Evolutionary conservation across 2,113 vertebrate genomes (phyloP).

Genomic region (Salvelinus alpinus): DNA sequence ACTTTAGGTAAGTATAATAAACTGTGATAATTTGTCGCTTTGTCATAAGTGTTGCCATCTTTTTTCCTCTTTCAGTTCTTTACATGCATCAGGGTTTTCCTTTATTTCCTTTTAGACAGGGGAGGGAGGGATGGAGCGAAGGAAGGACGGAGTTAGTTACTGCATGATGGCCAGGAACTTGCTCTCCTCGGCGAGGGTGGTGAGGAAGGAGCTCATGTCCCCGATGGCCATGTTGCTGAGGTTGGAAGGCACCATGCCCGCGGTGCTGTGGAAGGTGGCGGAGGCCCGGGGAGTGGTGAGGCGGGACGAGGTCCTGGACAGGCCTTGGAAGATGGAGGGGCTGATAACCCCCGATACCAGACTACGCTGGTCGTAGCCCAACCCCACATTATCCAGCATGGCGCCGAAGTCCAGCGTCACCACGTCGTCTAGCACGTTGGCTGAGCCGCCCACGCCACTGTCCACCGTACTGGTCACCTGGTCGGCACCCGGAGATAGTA

Average conservation of each 20-base stretch:
- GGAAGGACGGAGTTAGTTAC: slow-evolving; percentile 66
- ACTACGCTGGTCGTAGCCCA: slow-evolving; percentile 84
- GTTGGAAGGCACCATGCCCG: slow-evolving; percentile 72
- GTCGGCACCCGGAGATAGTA: slow-evolving; percentile 86
- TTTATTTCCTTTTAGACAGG: neutral
- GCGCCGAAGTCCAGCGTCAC: slow-evolving; percentile 86
- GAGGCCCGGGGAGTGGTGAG: slow-evolving; percentile 87
- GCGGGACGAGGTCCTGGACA: slow-evolving; percentile 90
- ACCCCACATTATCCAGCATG: slow-evolving; percentile 82
- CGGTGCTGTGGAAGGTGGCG: slow-evolving; percentile 76
- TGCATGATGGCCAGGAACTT: slow-evolving; percentile 96
- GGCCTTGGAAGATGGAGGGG: slow-evolving; percentile 87
- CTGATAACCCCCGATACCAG: slow-evolving; percentile 89
- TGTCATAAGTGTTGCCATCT: slow-evolving; percentile 32
- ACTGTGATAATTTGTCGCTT: slow-evolving; percentile 45
- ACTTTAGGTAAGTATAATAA: slow-evolving; percentile 44
- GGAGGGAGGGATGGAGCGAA: neutral
- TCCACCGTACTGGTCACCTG: slow-evolving; percentile 96
- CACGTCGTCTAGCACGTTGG: slow-evolving; percentile 79
- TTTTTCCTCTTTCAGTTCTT: slow-evolving; percentile 39
- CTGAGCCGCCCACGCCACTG: slow-evolving; percentile 51
- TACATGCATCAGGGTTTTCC: slow-evolving; percentile 67
- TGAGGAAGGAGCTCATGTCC: slow-evolving; percentile 97
- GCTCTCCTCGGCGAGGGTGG: slow-evolving; percentile 96
- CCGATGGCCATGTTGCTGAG: slow-evolving; percentile 97